Evolutionary conservation across 2,113 vertebrate species (phyloP).

Genomic region (Uria lomvia): DNA sequence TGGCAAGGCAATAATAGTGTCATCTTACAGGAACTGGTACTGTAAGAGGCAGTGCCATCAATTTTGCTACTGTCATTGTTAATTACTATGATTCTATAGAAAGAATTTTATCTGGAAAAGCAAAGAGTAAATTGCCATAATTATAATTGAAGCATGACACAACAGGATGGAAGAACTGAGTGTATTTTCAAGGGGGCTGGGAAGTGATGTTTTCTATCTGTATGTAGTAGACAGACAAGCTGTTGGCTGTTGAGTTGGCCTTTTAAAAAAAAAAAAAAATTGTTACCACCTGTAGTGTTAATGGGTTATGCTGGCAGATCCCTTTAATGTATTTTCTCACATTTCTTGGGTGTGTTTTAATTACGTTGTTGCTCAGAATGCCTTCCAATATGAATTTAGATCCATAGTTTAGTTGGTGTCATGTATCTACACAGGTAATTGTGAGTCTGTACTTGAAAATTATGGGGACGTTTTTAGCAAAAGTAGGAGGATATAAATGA

Average conservation of each 20-base stretch:
- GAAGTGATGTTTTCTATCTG: not conserved
- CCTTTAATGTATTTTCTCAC: not conserved
- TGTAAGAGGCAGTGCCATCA: not conserved
- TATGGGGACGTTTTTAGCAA: not conserved
- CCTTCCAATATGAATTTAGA: not conserved
- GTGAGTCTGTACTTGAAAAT: not conserved
- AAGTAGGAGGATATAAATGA: not conserved
- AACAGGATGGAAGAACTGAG: not conserved
- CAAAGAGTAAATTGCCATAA: constrained; percentile 1
- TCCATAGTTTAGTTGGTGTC: not conserved
- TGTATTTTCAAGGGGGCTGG: not conserved
- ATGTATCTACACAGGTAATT: not conserved
- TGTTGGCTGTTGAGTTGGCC: constrained; percentile 9
- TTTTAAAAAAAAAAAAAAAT: not conserved
- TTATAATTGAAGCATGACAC: constrained; percentile 18
- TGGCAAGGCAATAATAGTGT: not conserved
- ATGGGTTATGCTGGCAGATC: not conserved
- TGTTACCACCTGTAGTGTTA: constrained; percentile 33
- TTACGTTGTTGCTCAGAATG: not conserved
- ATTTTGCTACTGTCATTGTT: not conserved
- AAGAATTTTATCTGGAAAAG: constrained; percentile 21
- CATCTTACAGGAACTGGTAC: not conserved
- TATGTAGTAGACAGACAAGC: constrained; percentile 14
- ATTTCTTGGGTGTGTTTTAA: not conserved
- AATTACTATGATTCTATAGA: not conserved